A percentile compares a stretch with the other conserved stretches of the same genome.
Evolutionary conservation across 2,888 invertebrate species (phyloP).

Genomic region (Drosophila anomalata): DNA sequence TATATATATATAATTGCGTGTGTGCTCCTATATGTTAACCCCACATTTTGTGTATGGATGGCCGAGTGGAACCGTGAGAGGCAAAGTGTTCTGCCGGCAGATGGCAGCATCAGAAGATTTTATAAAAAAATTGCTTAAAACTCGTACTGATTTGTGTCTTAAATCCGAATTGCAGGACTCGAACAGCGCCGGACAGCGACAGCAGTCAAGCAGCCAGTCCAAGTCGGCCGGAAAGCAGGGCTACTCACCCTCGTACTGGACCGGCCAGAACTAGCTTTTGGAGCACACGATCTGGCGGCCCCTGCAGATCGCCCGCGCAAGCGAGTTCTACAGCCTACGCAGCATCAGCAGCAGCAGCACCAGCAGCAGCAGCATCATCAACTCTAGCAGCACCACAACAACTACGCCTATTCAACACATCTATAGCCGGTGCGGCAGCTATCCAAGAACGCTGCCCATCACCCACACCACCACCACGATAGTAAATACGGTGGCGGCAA

Average conservation of each 20-base stretch:
- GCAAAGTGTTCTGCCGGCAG: conserved; percentile 17
- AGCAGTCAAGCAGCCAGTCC: conserved; percentile 84
- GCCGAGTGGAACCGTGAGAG: conserved; percentile 28
- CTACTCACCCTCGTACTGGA: conserved; percentile 84
- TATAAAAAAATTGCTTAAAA: not conserved
- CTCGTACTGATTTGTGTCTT: not conserved
- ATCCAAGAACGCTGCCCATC: conserved; percentile 46
- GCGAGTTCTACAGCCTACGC: conserved; percentile 63
- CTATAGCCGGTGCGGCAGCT: conserved; percentile 27
- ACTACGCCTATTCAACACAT: conserved; percentile 59
- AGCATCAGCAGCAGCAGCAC: conserved; percentile 19
- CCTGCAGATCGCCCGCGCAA: conserved; percentile 54
- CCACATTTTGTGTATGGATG: conserved; percentile 32
- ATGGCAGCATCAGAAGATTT: conserved; percentile 18
- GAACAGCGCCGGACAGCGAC: conserved; percentile 84
- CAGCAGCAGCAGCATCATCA: conserved; percentile 31
- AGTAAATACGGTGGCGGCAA: conserved; percentile 29
- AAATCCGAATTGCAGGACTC: conserved; percentile 81
- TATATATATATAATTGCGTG: conserved; percentile 23
- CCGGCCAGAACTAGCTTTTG: conserved; percentile 83
- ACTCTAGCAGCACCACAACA: conserved; percentile 37
- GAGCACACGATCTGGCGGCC: conserved; percentile 74
- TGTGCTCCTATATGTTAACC: conserved; percentile 32
- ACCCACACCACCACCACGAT: conserved; percentile 36
- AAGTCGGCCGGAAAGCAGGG: conserved; percentile 84